Evolutionary conservation across 2,797 vertebrate genomes (phyloP), one percentile per base, ranked within the genome.

Genomic region (Allobates femoralis): DNA sequence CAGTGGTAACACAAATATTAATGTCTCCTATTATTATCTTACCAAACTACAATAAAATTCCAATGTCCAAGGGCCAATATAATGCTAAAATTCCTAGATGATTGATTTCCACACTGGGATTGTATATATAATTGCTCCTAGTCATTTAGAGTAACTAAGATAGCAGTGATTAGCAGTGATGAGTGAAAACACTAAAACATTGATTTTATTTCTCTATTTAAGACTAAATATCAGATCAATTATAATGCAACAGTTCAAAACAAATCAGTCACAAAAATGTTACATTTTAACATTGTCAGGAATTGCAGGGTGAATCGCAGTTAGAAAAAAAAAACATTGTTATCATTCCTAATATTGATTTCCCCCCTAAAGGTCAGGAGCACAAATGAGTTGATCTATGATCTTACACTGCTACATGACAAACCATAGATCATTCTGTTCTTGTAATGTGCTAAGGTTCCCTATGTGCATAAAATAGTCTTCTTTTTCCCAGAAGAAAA

Each of bases 301-400:
- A 66, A 30, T 34, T 56, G 85, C 50, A 77, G 56, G 76, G 34
- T 82, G 50, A 64, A 82, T 67, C 51, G 32, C 56, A 81, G 51
- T 37, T 41, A 55, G 46, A 82, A 76, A 86, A 82, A 76, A 86
- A 75, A 86, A 34, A 79, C 56, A 62, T 51, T 71, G 67, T 79
- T 78, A 83, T 82, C 50, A 81, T 82, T 77, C 75, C 79, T 86
- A 82, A 69, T 86, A 86, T 86, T 81, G 85, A 86, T 86, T 86
- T 79, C 69, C 23, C 76, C 46, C 41, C 50, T 78, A 78, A 86
- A 86, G 85, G 85, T 86, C 80, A 86, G 19, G 69, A 28, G 80
- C 82, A 41, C 85, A 82, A 83, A 86, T 76, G 56, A 83, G 62
- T 64, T 83, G 79, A 86, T 83, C 85, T 69, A 86, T 78, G 79